Evolutionary conservation across 2,113 vertebrate genomes (phyloP), one percentile per base, ranked within the genome.

Genomic region (Sylvia atricapilla): DNA sequence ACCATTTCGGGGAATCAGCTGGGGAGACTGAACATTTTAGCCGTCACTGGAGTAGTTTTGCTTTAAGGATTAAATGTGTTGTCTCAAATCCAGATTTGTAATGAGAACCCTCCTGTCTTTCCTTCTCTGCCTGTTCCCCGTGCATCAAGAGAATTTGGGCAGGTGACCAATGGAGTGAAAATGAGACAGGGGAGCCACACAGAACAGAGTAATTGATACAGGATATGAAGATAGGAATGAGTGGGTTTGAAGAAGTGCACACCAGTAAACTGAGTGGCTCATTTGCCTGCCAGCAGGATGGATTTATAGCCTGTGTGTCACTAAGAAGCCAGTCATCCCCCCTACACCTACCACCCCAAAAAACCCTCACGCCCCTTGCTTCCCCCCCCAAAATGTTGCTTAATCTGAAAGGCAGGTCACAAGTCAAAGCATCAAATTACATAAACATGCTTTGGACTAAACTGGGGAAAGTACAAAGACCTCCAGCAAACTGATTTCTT

Each of bases 1-100:
- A 93, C 93, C 95, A 94, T 95, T 87, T 91, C 55, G 31, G 63
- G 93, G 94, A 97, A 95, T 52, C 46, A 82, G 43, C 82, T 59
- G 66, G 55, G 78, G 52, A 83, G 62, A 53, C 47, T 9, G 31
- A 93, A 80, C 64, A 31, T 70, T 91, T 70, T 80, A 75, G 79
- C 91, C 91, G 50, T 44, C 73, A 53, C 87, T 64, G 43, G 70
- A 89, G 35, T 44, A 56, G 78, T 72, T 91, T 24, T 59, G 47
- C 59, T 69, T 53, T 84, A 59, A 67, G 68, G 86, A 85, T 63
- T 52, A 69, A 69, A 80, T 33, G 19, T 62, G 76, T 59, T 22
- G 4, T 39, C 68, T 83, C 68, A 43, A 91, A 80, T 31, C n/a
- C 52, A 79, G 37, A 52, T 55, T 47, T 91, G 52, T 93, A 87